Evolutionary conservation across 2,888 invertebrate species (phyloP).

Genomic region (Cosmopolites sordidus): DNA sequence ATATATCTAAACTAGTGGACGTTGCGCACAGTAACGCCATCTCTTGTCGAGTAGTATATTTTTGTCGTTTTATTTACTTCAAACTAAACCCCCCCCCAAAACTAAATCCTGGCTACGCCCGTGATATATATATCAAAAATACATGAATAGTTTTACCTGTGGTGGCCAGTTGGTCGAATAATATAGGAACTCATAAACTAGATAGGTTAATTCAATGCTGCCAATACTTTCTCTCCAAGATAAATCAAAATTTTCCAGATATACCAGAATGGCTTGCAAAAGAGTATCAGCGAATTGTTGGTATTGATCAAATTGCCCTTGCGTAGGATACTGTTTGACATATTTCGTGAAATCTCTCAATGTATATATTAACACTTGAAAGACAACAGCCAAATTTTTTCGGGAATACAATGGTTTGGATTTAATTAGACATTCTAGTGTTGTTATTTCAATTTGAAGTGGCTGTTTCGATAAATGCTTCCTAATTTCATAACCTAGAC

Average conservation of each 20-base stretch:
- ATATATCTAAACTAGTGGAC: too few relatives aligned
- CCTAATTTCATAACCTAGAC: constrained; percentile 23
- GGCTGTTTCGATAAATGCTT: constrained; percentile 12
- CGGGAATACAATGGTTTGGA: constrained; percentile 56
- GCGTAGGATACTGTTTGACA: constrained; percentile 32
- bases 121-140: too few relatives aligned
- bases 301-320: constrained; percentile 12
- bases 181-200: constrained; percentile 53
- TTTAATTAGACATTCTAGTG: constrained; percentile 56
- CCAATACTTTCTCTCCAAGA: constrained; percentile 77
- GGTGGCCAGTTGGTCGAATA: constrained; percentile 13
- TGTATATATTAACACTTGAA: constrained; percentile 60
- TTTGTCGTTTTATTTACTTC: too few relatives aligned
- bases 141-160: not conserved
- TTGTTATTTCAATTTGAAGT: constrained; percentile 29
- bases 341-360: constrained; percentile 53
- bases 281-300: constrained; percentile 49
- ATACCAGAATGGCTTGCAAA: constrained; percentile 60
- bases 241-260: constrained; percentile 68
- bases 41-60: too few relatives aligned
- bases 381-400: constrained; percentile 60
- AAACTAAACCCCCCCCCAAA: too few relatives aligned
- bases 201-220: constrained; percentile 61
- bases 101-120: too few relatives aligned
- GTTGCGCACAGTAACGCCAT: too few relatives aligned